Conservation (phyloP, 2,797 vertebrate species). For the Picus viridis region DNA sequence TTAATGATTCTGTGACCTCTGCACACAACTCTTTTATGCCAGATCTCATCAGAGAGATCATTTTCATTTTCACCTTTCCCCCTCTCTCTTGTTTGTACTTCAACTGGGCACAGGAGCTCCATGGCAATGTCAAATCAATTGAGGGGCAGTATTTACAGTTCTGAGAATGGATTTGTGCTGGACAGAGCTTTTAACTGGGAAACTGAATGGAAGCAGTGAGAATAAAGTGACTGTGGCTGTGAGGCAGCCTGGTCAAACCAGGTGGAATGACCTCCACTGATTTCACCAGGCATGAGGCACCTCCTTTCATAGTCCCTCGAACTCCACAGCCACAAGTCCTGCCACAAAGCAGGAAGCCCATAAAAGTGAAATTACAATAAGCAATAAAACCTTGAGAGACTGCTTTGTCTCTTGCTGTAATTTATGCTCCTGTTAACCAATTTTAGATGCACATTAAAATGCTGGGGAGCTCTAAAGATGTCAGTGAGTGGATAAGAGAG, state of each 20-base stretch:
- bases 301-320: not conserved
- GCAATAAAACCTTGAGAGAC: slow-evolving; percentile 46
- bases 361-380: slow-evolving; percentile 39
- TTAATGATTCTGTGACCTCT: not conserved
- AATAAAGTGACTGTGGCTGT: not conserved
- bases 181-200: not conserved
- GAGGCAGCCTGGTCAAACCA: not conserved
- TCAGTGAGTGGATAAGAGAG: slow-evolving; percentile 25
- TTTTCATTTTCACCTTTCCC: not conserved
- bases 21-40: not conserved
- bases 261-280: not conserved
- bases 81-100: not conserved
- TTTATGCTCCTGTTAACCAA: slow-evolving; percentile 53
- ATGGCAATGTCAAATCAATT: not conserved
- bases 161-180: not conserved
- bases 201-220: not conserved
- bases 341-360: slow-evolving; percentile 4
- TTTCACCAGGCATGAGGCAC: not conserved
- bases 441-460: slow-evolving; percentile 54
- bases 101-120: not conserved
- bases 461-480: slow-evolving; percentile 15
- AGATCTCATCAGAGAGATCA: not conserved
- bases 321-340: not conserved
- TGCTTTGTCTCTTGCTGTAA: slow-evolving; percentile 40
- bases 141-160: not conserved